These are phyloP conservation scores for Icerya purchasi DNA, from an alignment of 2,888 invertebrate species.

Conservation along the genomic window DNA sequence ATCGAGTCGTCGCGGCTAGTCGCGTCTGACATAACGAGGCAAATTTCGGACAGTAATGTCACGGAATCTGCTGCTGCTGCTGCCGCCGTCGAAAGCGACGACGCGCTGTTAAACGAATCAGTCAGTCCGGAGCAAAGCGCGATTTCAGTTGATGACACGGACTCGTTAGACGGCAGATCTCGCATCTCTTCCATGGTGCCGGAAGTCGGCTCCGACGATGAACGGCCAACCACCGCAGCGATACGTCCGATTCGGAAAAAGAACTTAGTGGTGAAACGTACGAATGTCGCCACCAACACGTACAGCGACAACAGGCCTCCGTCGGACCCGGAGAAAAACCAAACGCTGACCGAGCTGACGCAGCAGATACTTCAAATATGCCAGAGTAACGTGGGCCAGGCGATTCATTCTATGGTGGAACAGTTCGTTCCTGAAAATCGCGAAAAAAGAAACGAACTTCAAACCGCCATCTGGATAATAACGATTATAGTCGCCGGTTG, in stretches of 20 bases:
- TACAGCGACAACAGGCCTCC: neutral
- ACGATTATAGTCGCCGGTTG: slow-evolving; percentile 56
- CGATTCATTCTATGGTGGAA: slow-evolving; percentile 37
- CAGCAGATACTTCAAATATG: slow-evolving; percentile 32
- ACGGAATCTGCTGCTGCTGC: neutral
- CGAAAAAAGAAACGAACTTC: slow-evolving; percentile 41
- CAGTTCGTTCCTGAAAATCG: slow-evolving; percentile 30
- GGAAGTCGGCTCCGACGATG: slow-evolving; percentile 15
- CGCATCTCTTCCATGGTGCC: slow-evolving; percentile 16
- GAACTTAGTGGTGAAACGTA: neutral
- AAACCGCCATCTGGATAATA: slow-evolving; percentile 55
- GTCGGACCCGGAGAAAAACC: neutral
- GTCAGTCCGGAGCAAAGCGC: neutral
- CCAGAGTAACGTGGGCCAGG: slow-evolving; percentile 30
- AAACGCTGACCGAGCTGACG: slow-evolving; percentile 36
- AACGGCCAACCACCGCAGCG: slow-evolving; percentile 6
- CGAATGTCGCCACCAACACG: neutral
- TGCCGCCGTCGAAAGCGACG: neutral
- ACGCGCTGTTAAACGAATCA: neutral
- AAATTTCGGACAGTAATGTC: slow-evolving; percentile 45
- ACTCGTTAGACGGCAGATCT: slow-evolving; percentile 6
- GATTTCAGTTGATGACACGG: neutral
- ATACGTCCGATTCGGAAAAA: slow-evolving; percentile 11
- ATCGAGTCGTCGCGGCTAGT: slow-evolving; percentile 56
- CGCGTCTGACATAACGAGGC: slow-evolving; percentile 52